Evolutionary conservation across 2,113 vertebrate genomes (phyloP).

Genomic region (Brienomyrus longianalis): DNA sequence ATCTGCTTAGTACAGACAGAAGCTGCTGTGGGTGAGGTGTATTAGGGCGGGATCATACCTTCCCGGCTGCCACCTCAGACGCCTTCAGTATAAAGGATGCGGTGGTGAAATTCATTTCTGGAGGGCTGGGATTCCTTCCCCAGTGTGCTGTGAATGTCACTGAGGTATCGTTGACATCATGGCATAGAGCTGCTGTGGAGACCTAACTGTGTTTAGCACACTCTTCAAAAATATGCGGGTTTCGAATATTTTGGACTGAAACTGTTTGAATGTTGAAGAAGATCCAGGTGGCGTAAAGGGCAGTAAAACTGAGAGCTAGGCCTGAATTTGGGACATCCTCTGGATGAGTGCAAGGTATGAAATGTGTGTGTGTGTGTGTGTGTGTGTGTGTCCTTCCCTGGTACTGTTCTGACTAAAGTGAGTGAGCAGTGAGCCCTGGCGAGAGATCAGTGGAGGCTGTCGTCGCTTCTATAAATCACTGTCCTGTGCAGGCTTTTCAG

Average conservation of each 20-base stretch:
- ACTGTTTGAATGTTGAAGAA: not conserved
- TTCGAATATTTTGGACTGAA: not conserved
- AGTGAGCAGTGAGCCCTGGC: constrained; percentile 67
- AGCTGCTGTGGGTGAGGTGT: not conserved
- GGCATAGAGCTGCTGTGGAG: not conserved
- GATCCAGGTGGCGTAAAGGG: not conserved
- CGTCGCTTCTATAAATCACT: constrained; percentile 67
- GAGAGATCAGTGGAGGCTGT: constrained; percentile 76
- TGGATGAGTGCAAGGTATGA: constrained; percentile 12
- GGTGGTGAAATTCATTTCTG: not conserved
- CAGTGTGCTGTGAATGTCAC: not conserved
- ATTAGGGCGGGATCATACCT: not conserved
- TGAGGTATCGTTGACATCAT: not conserved
- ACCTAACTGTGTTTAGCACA: not conserved
- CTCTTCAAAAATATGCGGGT: not conserved
- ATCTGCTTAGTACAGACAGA: not conserved
- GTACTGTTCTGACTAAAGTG: constrained; percentile 61
- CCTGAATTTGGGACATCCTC: not conserved
- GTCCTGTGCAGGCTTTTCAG: constrained; percentile 60
- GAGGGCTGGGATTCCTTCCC: not conserved
- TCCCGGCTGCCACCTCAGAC: not conserved
- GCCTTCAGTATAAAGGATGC: not conserved
- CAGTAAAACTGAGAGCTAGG: not conserved
- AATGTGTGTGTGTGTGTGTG: constrained; percentile 23
- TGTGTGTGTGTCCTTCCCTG: constrained; percentile 45